phyloP scores from a whole-genome alignment of 2,888 invertebrate species.

The Phania funesta region DNA sequence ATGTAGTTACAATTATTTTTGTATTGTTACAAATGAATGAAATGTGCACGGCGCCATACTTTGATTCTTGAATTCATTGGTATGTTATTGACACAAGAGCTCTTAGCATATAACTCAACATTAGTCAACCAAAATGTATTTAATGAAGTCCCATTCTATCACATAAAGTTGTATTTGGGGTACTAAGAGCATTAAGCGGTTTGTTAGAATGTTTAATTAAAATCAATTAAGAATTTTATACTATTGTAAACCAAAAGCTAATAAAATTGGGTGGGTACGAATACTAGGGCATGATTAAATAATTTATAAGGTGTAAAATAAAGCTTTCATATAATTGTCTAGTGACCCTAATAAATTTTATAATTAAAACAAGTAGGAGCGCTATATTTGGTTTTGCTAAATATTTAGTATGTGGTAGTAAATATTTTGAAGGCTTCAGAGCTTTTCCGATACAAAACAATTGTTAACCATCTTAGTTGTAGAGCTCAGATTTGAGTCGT shows the following conservation, averaged over 20 bases:
- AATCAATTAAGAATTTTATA: background rate
- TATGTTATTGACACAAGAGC: slow-evolving; percentile 41
- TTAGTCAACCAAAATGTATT: slow-evolving; percentile 41
- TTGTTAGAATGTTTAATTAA: background rate
- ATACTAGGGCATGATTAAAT: no score
- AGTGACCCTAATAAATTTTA: no score
- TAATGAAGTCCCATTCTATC: slow-evolving; percentile 21
- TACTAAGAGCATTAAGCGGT: background rate
- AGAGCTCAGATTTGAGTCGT: no score
- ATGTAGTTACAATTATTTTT: slow-evolving; percentile 16
- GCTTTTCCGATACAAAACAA: no score
- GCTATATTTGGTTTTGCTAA: no score
- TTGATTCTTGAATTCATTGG: slow-evolving; percentile 16
- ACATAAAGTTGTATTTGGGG: background rate
- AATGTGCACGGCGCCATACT: background rate
- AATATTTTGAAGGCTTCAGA: no score
- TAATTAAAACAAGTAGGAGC: no score
- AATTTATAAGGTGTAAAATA: no score
- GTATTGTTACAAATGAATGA: slow-evolving; percentile 19
- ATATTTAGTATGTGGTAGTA: no score
- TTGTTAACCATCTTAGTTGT: no score
- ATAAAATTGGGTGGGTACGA: no score
- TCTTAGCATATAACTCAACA: slow-evolving; percentile 21
- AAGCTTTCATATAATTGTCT: no score
- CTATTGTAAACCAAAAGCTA: background rate